Evolutionary conservation across 2,113 vertebrate genomes (phyloP).

Genomic region (Cephalopterus ornatus): DNA sequence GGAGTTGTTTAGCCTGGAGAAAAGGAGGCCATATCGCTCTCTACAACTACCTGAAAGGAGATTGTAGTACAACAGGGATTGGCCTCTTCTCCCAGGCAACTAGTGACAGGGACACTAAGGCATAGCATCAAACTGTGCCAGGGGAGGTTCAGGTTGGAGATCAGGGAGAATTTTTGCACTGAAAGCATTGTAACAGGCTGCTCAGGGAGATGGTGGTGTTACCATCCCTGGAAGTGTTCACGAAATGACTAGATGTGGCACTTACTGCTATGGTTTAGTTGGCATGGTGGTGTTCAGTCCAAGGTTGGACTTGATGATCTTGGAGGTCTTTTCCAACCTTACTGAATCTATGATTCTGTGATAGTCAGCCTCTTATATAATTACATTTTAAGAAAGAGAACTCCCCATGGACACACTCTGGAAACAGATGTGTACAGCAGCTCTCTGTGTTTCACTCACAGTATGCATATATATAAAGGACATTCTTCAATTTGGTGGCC

Average conservation of each 20-base stretch:
- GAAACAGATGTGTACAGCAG: not conserved
- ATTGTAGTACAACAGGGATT: not conserved
- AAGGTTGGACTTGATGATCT: not conserved
- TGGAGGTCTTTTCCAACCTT: not conserved
- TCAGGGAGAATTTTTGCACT: not conserved
- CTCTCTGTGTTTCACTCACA: not conserved
- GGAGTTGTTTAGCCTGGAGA: not conserved
- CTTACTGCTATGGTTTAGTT: not conserved
- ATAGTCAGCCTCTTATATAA: not conserved
- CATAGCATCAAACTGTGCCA: not conserved
- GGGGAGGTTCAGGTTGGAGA: not conserved
- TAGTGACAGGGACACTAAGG: too few species aligned
- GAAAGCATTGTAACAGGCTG: not conserved
- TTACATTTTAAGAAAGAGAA: not conserved
- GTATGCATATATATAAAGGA: not conserved
- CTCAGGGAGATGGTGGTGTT: not conserved
- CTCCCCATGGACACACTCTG: not conserved
- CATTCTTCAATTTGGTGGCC: not conserved
- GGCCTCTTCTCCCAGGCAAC: not conserved
- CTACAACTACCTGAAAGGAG: not conserved
- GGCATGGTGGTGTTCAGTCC: not conserved
- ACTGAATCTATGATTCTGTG: not conserved
- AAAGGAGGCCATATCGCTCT: not conserved
- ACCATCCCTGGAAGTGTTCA: not conserved
- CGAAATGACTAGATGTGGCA: not conserved